Conservation (phyloP, 2,113 vertebrate species). For the Aegypius monachus region DNA sequence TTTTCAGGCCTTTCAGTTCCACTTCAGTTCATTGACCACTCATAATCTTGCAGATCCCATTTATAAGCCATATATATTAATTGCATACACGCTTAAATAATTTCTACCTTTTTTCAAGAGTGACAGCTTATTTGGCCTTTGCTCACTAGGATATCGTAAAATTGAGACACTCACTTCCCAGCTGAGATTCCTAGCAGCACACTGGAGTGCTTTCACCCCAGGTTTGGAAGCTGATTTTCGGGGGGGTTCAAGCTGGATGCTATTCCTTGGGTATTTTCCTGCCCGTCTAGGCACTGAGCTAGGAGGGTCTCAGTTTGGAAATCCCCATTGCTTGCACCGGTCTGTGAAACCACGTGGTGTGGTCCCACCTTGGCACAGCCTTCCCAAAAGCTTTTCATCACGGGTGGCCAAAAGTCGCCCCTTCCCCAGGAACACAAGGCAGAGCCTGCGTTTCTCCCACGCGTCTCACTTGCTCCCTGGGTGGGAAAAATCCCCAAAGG, state of each 20-base stretch:
- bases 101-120: background rate
- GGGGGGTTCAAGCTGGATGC: background rate
- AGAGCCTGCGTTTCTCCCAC: background rate
- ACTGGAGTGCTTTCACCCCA: background rate
- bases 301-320: background rate
- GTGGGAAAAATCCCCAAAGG: background rate
- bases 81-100: accelerated
- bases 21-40: background rate
- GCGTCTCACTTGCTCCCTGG: background rate
- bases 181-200: background rate
- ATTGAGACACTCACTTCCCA: background rate
- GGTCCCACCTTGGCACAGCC: accelerated
- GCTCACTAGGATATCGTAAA: background rate
- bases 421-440: background rate
- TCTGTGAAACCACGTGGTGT: background rate
- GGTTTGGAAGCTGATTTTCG: background rate
- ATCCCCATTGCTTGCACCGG: background rate
- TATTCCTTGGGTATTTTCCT: background rate
- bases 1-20: background rate
- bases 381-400: background rate
- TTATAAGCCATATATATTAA: background rate
- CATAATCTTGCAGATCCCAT: background rate
- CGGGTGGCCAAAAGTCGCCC: accelerated
- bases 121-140: background rate
- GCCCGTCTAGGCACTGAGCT: background rate